phyloP scores from a whole-genome alignment of 2,113 vertebrate species.

The Phyllopteryx taeniolatus region DNA sequence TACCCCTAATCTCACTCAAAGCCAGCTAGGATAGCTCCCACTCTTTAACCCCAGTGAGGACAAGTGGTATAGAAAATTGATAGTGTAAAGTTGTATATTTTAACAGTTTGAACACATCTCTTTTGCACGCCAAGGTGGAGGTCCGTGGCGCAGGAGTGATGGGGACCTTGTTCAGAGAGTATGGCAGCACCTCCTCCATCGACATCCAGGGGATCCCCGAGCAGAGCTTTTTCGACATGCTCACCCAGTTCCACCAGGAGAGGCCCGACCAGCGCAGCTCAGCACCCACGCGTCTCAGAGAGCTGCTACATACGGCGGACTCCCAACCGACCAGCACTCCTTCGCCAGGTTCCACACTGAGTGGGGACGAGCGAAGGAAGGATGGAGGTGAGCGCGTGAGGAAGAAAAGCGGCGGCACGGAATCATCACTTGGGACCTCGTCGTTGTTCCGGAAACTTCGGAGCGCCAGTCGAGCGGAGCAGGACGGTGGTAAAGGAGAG shows the following conservation, averaged over 20 bases:
- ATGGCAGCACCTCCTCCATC: conserved; percentile 94
- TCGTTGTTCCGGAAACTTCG: conserved; percentile 87
- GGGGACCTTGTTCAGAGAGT: conserved; percentile 80
- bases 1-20: too few species aligned
- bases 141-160: conserved; percentile 49
- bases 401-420: conserved; percentile 76
- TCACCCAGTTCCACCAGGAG: conserved; percentile 81
- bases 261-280: conserved; percentile 66
- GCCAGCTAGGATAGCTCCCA: too few species aligned
- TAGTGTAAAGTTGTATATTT: too few species aligned
- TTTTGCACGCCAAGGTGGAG: conserved; percentile 46
- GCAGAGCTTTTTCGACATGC: conserved; percentile 89
- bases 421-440: conserved; percentile 70
- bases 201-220: conserved; percentile 84
- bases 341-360: conserved; percentile 39
- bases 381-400: conserved; percentile 71
- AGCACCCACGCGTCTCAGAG: conserved; percentile 51
- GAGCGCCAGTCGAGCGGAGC: conserved; percentile 69
- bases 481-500: conserved; percentile 61
- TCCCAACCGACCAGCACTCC: conserved; percentile 23
- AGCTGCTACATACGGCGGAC: conserved; percentile 61
- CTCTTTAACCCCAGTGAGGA: too few species aligned
- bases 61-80: too few species aligned
- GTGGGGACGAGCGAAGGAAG: conserved; percentile 64
- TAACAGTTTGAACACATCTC: background rate